Percentiles rank a stretch among this genome's conserved stretches.
Conservation (phyloP, 2,888 invertebrate genomes). For the Altica lythri region DNA sequence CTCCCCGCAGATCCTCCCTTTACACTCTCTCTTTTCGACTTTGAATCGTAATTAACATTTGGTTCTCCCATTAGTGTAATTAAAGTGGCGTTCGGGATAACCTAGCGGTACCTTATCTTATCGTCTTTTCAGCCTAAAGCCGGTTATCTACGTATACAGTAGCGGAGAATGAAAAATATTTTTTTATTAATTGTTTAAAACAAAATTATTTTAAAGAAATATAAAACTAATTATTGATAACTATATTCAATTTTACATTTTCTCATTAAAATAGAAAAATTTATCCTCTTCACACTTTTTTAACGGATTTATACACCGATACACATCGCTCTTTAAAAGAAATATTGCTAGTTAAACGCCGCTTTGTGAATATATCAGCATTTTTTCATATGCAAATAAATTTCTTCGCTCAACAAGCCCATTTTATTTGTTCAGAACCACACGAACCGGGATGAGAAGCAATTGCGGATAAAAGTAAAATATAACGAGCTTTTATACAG, state of each 20-base stretch:
- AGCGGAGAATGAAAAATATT: too few relatives aligned
- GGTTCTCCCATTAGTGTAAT: constrained; percentile 78
- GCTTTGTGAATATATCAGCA: constrained; percentile 41
- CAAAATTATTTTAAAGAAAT: too few relatives aligned
- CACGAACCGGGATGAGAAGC: not conserved
- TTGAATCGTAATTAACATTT: constrained; percentile 77
- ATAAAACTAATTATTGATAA: too few relatives aligned
- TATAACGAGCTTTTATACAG: too few relatives aligned
- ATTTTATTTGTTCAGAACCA: not conserved
- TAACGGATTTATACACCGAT: too few relatives aligned
- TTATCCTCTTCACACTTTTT: too few relatives aligned
- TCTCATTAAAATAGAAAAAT: too few relatives aligned
- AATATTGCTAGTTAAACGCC: constrained; percentile 42
- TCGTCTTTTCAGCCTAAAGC: constrained; percentile 43
- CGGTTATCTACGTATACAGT: not conserved
- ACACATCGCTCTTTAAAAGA: constrained; percentile 27
- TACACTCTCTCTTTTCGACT: constrained; percentile 57
- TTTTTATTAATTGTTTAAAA: too few relatives aligned
- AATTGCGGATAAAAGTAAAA: not conserved
- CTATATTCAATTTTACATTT: too few relatives aligned
- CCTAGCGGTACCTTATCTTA: constrained; percentile 59
- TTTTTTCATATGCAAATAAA: constrained; percentile 43
- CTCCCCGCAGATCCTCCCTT: not conserved
- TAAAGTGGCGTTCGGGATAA: constrained; percentile 70
- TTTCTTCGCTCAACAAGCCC: constrained; percentile 38